These are phyloP conservation scores for Cephalopachus bancanus DNA, from an alignment of 2,797 vertebrate species.

Conservation along the genomic window DNA sequence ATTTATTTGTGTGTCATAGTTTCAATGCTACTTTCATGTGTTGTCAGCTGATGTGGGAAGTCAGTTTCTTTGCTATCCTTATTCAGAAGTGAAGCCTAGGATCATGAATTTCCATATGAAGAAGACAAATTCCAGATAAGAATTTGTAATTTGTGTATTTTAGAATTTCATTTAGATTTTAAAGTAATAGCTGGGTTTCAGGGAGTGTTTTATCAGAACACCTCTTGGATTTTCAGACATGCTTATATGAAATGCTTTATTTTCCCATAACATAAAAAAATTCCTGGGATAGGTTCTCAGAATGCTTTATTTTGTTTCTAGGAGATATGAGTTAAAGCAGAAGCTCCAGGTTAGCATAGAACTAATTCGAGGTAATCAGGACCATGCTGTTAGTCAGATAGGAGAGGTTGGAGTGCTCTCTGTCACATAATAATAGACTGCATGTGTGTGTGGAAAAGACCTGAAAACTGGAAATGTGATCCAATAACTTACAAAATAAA, in stretches of 20 bases:
- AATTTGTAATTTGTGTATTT: conserved; percentile 70
- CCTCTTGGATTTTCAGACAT: conserved; percentile 65
- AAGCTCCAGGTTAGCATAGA: conserved; percentile 59
- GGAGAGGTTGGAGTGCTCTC: conserved; percentile 51
- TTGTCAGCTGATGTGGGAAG: conserved; percentile 53
- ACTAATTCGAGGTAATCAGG: conserved; percentile 59
- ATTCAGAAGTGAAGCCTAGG: conserved; percentile 52
- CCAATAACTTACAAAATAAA: conserved; percentile 85
- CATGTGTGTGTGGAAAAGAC: conserved; percentile 17
- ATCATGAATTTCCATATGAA: background rate
- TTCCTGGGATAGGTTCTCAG: conserved; percentile 75
- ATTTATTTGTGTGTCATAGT: conserved; percentile 51
- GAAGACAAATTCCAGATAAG: conserved; percentile 55
- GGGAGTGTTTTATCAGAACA: conserved; percentile 66
- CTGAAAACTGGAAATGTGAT: conserved; percentile 86
- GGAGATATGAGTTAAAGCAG: conserved; percentile 54
- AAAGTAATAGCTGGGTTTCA: conserved; percentile 59
- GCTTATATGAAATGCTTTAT: conserved; percentile 78
- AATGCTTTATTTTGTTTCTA: conserved; percentile 75
- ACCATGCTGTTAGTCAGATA: conserved; percentile 52
- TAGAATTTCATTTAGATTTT: conserved; percentile 70
- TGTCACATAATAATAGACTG: conserved; percentile 54
- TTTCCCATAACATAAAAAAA: conserved; percentile 80
- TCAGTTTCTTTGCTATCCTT: conserved; percentile 64
- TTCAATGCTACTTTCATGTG: conserved; percentile 61